phyloP scores from a whole-genome alignment of 2,888 invertebrate genomes.

The Drosophila pullipes region DNA sequence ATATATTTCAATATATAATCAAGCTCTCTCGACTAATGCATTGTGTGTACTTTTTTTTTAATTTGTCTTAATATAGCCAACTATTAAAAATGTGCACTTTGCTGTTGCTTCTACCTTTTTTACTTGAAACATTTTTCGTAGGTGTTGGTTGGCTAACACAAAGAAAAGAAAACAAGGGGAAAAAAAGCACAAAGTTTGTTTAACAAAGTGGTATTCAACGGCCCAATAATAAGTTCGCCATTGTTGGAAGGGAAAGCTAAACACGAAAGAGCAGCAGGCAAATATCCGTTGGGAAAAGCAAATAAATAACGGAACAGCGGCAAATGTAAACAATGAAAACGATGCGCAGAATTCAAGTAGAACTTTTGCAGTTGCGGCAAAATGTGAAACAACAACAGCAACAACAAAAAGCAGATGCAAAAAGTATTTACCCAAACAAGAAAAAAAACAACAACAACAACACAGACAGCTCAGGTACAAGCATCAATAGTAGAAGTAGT shows the following conservation, averaged over 20 bases:
- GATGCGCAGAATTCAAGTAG: constrained; percentile 51
- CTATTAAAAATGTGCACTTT: not conserved
- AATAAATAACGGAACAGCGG: constrained; percentile 61
- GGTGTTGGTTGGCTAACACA: constrained; percentile 19
- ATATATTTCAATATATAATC: not conserved
- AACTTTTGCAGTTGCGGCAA: constrained; percentile 40
- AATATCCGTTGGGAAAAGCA: constrained; percentile 62
- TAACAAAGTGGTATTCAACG: constrained; percentile 70
- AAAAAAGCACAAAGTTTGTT: constrained; percentile 64
- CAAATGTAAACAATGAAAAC: constrained; percentile 61
- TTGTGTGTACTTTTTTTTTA: not conserved
- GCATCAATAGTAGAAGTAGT: not conserved
- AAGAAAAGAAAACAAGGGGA: not conserved
- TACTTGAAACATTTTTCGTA: constrained; percentile 2
- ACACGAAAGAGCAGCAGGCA: constrained; percentile 41
- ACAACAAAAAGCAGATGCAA: constrained; percentile 46
- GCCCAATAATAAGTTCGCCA: constrained; percentile 63
- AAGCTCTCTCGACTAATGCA: not conserved
- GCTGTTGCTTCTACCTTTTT: not conserved
- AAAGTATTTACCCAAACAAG: constrained; percentile 39
- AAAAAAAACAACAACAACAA: constrained; percentile 11
- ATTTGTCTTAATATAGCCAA: not conserved
- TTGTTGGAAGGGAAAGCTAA: constrained; percentile 10
- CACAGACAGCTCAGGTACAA: constrained; percentile 24
- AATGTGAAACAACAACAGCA: not conserved